Evolutionary conservation across 1,140 invertebrate species (phyloP), one percentile per base, ranked within the genome.

Genomic region (Ceratina japonica): DNA sequence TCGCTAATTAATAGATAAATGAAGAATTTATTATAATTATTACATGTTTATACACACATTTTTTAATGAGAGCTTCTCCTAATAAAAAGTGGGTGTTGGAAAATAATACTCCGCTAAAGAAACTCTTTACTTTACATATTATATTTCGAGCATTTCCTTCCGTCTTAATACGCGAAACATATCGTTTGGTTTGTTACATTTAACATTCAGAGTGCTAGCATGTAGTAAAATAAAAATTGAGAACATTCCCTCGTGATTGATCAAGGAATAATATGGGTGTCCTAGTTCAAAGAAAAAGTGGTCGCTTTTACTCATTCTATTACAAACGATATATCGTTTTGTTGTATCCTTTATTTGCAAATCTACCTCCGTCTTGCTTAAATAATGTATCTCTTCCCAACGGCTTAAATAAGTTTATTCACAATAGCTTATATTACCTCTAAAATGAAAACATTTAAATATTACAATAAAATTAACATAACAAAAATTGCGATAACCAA

Each of bases 401-500:
- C 37, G 12, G 18, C 54, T 64, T 64, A 64, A 64, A 74, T 74
- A 74, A 44, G 37, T 74, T 65, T 56, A 64, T 27, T 74, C 56
- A 24, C 58, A 69, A 61, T 76, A 44, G 44, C 51, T 27, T 75
- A 61, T 31, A 68, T 59, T 66, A 61, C 22, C 37, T 61, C 44
- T 69, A 69, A 59, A 76, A 62, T 66, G n/a, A 27, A 31, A 59
- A 66, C 16, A 58, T 61, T 44, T 61, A 76, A 68, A 61, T 56
- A 75, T 51, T 58, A 59, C 31, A 79, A 58, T 73, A 79, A 73
- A 73, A 79, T 73, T 79, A 73, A 79, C 65, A 44, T 44, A 79
- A 73, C 44, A 78, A 59, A 65, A 73, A 73, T 65, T 58, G 51
- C 15, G 49, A 24, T 65, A 65, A 78, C 5, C 31, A 44, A 44